Base-by-base conservation (phyloP, 2,113 vertebrate species). In the Neofelis nebulosa region DNA sequence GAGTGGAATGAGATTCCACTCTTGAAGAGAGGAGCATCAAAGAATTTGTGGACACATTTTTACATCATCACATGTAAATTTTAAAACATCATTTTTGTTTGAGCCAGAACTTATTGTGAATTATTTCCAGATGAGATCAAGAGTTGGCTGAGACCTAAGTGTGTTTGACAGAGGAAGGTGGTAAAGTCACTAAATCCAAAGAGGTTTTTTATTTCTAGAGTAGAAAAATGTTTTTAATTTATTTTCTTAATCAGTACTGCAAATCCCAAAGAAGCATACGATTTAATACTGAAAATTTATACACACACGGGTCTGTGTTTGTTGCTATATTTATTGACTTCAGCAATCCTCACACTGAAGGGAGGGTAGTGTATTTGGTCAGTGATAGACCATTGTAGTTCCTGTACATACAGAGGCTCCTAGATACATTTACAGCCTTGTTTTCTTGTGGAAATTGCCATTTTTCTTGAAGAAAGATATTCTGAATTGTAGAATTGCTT, bases 401-500 rank as follows among this genome's bases (percentile, higher is more conserved):
- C 50, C 50, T 73, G 18, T 38, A 7, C 8, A 33, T 36, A 33
- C 45, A 86, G 23, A 85, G 14, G 10, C 38, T 90, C 50, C 25
- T 74, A 19, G 15, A 14, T 74, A 18, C 52, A 55, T 82, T 85
- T 48, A 91, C 29, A 25, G 48, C 21, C 33, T 90, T 52, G 18
- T 68, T 94, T 96, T 66, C 33, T 81, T 95, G 2, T 38, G 29
- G 45, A 92, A 38, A 84, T 88, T 5, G 31, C 21, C 4, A 52
- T 85, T 86, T 76, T 78, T 91, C 82, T 63, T 82, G 61, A 93
- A 36, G 84, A 86, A 82, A 86, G 45, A 41, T 68, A 89, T 63
- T 71, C 33, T 3, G 63, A 89, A 21, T 23, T 19, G 25, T 81
- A 69, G 45, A 95, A 71, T 38, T 78, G 33, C 38, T 89, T 85